phyloP scores from a whole-genome alignment of 2,888 invertebrate species.

The Hypselothyrea guttata region DNA sequence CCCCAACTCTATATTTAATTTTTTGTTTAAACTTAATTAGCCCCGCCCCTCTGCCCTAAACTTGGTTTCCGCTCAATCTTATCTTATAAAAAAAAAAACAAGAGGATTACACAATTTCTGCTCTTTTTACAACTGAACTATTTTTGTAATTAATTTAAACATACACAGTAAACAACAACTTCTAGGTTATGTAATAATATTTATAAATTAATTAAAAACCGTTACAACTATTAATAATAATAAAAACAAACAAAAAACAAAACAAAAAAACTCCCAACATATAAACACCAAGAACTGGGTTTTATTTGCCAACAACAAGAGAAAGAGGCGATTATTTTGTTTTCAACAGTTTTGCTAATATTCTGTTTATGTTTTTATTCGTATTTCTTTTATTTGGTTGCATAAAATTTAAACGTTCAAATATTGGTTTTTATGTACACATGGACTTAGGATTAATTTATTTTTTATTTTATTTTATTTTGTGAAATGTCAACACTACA shows the following conservation, averaged over 20 bases:
- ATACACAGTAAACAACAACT: slow-evolving; percentile 48
- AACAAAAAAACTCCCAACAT: slow-evolving; percentile 45
- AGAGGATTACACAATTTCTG: slow-evolving; percentile 22
- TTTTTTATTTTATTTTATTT: slow-evolving; percentile 31
- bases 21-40: slow-evolving; percentile 38
- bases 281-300: slow-evolving; percentile 43
- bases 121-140: slow-evolving; percentile 58
- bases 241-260: slow-evolving; percentile 38
- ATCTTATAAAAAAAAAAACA: slow-evolving; percentile 61
- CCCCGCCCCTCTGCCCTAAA: no score
- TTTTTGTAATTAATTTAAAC: slow-evolving; percentile 62
- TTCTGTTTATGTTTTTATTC: slow-evolving; percentile 23
- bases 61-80: slow-evolving; percentile 63
- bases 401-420: slow-evolving; percentile 73
- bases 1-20: slow-evolving; percentile 28
- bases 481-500: slow-evolving; percentile 53
- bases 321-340: slow-evolving; percentile 31
- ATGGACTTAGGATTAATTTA: slow-evolving; percentile 58
- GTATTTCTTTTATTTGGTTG: slow-evolving; percentile 37
- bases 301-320: slow-evolving; percentile 29
- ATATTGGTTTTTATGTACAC: slow-evolving; percentile 65
- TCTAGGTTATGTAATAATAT: slow-evolving; percentile 75
- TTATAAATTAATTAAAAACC: slow-evolving; percentile 77
- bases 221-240: slow-evolving; percentile 51
- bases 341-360: slow-evolving; percentile 44